Base-by-base conservation (phyloP, 2,888 invertebrate genomes). In the Cantharis rustica region DNA sequence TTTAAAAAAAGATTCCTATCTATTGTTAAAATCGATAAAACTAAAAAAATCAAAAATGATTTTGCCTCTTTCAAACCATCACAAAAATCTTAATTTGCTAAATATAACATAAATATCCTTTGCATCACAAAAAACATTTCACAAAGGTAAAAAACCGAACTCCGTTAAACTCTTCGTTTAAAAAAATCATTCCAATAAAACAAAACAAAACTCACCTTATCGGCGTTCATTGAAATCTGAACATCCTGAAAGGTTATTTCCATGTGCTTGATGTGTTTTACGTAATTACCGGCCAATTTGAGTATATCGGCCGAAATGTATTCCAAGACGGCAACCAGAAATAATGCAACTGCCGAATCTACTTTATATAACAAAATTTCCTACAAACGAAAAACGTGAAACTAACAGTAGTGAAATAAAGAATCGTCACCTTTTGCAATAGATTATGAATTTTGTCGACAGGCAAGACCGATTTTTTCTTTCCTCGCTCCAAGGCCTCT, bases 201-300 rank as follows among this genome's bases (percentile, higher is more conserved):
- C 13, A 4, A n/a, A 66, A 20, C n/a, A 11, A 20, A 61, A 63
- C 74, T 88, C 88, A 97, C 98, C 94, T 97, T 97, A 88, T 99
- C 99, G 73, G 98, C 98, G 87, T 96, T 97, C 95, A 99, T 97
- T 71, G 98, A 98, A 73, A 98, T 98, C 90, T 96, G 95, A 86
- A 99, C 96, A 88, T 99, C 99, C 86, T 97, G 95, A 80, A 94
- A 94, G 0, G 97, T 95, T 86, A 99, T 96, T 88, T 95, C 95
- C 63, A 93, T 92, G 89, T 97, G 97, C 73, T 96, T 94, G 83
- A 98, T 97, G 89, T 98, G 97, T 89, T 97, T 97, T 61, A 98
- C 98, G 90, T 98, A 99, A 88, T 98, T 98, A 71, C 98, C 98
- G 72, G 98, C 96, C 87, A 98, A 90, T 91, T 97, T 97, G 72